Evolutionary conservation across 2,888 invertebrate genomes (phyloP).

Genomic region (Troides helena): DNA sequence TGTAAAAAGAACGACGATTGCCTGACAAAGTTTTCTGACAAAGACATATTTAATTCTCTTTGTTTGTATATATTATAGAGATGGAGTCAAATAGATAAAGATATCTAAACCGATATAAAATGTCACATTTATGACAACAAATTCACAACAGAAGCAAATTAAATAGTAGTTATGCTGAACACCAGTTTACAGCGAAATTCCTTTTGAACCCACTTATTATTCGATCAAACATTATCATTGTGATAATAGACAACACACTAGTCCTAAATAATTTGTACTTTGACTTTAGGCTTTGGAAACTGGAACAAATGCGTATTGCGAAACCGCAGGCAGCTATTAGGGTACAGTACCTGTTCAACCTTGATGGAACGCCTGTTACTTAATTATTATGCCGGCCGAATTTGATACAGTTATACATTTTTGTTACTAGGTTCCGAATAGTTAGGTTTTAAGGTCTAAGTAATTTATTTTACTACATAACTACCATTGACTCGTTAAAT

Average conservation of each 20-base stretch:
- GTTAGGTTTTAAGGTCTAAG: slow-evolving; percentile 28
- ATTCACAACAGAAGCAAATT: slow-evolving; percentile 35
- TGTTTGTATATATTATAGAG: background rate
- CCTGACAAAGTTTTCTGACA: no score
- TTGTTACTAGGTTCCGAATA: slow-evolving; percentile 32
- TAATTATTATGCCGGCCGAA: slow-evolving; percentile 78
- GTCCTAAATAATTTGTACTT: slow-evolving; percentile 73
- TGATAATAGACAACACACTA: slow-evolving; percentile 53
- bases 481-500: slow-evolving; percentile 19
- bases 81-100: background rate
- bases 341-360: slow-evolving; percentile 66
- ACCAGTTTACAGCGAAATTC: slow-evolving; percentile 46
- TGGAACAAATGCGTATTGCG: slow-evolving; percentile 55
- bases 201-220: slow-evolving; percentile 48
- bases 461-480: slow-evolving; percentile 27
- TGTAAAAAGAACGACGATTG: no score
- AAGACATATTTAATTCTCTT: background rate
- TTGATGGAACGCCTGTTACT: slow-evolving; percentile 75
- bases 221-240: slow-evolving; percentile 60
- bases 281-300: slow-evolving; percentile 66
- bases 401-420: slow-evolving; percentile 38
- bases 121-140: slow-evolving; percentile 47
- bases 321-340: slow-evolving; percentile 59
- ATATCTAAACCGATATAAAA: background rate
- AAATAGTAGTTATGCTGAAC: slow-evolving; percentile 19